Evolutionary conservation across 2,888 invertebrate species (phyloP).

Genomic region (Lasioglossum marginatum): DNA sequence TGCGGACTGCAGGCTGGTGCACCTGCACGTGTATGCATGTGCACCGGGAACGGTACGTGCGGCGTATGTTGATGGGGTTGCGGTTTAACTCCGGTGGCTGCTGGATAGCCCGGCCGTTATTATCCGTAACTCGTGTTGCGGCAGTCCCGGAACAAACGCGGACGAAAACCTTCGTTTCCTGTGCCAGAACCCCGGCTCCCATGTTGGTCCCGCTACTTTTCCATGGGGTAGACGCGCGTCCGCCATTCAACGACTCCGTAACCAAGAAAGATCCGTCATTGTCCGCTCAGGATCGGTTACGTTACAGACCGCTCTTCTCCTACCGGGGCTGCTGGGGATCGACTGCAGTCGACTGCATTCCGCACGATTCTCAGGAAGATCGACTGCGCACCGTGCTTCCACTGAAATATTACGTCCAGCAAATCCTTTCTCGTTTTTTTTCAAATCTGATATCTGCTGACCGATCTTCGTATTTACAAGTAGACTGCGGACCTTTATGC

Average conservation of each 20-base stretch:
- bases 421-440: neutral
- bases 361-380: neutral
- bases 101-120: slow-evolving; percentile 78
- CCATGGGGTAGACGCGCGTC: neutral
- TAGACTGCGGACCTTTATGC: neutral
- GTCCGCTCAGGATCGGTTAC: slow-evolving; percentile 34
- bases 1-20: slow-evolving; percentile 39
- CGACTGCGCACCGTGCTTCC: neutral
- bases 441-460: neutral
- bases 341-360: slow-evolving; percentile 11
- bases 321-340: neutral
- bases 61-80: slow-evolving; percentile 78
- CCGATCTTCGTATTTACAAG: neutral
- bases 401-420: neutral
- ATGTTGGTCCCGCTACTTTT: slow-evolving; percentile 34
- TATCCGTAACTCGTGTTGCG: slow-evolving; percentile 79
- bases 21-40: slow-evolving; percentile 68
- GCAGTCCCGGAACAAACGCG: slow-evolving; percentile 77
- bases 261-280: slow-evolving; percentile 49
- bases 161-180: slow-evolving; percentile 70
- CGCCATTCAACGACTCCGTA: neutral
- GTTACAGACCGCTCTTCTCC: neutral
- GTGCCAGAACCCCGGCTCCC: slow-evolving; percentile 7
- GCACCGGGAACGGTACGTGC: slow-evolving; percentile 74
- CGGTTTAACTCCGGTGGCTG: slow-evolving; percentile 77